Conservation (phyloP, 2,888 invertebrate species). For the Pterostichus madidus region DNA sequence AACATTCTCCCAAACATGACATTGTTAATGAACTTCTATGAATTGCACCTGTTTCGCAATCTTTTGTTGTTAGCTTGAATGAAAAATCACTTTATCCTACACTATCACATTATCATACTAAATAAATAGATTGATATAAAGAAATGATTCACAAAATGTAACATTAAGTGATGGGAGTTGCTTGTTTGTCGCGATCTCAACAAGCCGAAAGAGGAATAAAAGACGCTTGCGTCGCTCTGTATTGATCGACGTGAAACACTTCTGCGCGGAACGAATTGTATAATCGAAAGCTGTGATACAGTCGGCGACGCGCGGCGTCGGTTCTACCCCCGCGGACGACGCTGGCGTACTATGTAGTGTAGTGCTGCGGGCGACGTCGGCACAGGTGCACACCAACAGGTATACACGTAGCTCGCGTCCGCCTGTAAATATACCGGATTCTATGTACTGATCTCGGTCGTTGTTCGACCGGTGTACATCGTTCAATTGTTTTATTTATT, state of each 20-base stretch:
- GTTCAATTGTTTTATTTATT: slow-evolving; percentile 37
- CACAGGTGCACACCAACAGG: slow-evolving; percentile 34
- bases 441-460: neutral
- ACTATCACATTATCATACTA: neutral
- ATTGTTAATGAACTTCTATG: slow-evolving; percentile 72
- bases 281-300: slow-evolving; percentile 29
- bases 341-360: slow-evolving; percentile 16
- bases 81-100: neutral
- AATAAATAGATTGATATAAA: too few species aligned
- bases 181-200: slow-evolving; percentile 34
- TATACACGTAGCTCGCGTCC: slow-evolving; percentile 10
- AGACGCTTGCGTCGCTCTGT: slow-evolving; percentile 50
- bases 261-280: slow-evolving; percentile 2
- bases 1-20: slow-evolving; percentile 81
- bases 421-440: neutral
- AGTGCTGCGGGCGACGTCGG: slow-evolving; percentile 26
- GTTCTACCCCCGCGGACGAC: neutral
- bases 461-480: neutral
- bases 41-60: slow-evolving; percentile 22
- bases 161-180: slow-evolving; percentile 17
- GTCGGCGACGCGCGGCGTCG: neutral
- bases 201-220: slow-evolving; percentile 12
- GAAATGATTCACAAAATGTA: neutral
- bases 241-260: slow-evolving; percentile 49
- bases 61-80: slow-evolving; percentile 1